Conservation (phyloP, 2,113 vertebrate genomes). For the Tetraodon nigroviridis region DNA sequence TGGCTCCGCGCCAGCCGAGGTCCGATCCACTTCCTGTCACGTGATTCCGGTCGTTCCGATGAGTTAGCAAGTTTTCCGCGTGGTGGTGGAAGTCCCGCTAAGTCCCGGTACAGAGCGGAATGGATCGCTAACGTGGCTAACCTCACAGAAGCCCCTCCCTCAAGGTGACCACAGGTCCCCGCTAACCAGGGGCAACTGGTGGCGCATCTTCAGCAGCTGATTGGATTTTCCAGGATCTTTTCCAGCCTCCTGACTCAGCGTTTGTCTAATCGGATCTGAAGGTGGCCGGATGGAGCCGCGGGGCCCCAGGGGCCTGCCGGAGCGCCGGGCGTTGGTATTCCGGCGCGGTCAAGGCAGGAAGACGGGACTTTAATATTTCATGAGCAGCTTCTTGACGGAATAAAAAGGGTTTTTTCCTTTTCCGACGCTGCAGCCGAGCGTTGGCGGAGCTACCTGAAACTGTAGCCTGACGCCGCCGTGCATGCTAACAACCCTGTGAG, state of each 20-base stretch:
- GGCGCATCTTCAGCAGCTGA: background rate
- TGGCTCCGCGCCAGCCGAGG: conserved; percentile 37
- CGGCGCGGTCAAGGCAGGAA: conserved; percentile 41
- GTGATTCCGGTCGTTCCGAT: too few relatives aligned
- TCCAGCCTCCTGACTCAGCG: conserved; percentile 59
- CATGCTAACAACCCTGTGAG: conserved; percentile 35
- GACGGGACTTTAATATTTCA: conserved; percentile 61
- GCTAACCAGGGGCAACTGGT: too few relatives aligned
- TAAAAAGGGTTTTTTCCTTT: conserved; percentile 21
- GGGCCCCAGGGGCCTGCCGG: conserved; percentile 18
- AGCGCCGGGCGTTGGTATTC: conserved; percentile 56
- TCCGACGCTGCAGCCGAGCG: conserved; percentile 31
- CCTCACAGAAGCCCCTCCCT: too few relatives aligned
- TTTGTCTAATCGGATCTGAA: conserved; percentile 62
- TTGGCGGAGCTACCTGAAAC: conserved; percentile 42
- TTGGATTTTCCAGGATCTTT: conserved; percentile 33
- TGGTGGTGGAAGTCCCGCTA: too few relatives aligned
- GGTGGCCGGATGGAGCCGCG: conserved; percentile 24
- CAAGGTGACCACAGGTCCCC: too few relatives aligned
- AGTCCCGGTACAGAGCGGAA: too few relatives aligned
- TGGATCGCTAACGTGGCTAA: too few relatives aligned
- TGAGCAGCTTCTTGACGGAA: conserved; percentile 42
- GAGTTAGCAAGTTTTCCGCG: too few relatives aligned
- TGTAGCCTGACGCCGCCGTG: conserved; percentile 16
- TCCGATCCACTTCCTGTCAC: conserved; percentile 11